Evolutionary conservation across 2,888 invertebrate genomes (phyloP), one percentile per base, ranked within the genome.

Genomic region (Machimus atricapillus): DNA sequence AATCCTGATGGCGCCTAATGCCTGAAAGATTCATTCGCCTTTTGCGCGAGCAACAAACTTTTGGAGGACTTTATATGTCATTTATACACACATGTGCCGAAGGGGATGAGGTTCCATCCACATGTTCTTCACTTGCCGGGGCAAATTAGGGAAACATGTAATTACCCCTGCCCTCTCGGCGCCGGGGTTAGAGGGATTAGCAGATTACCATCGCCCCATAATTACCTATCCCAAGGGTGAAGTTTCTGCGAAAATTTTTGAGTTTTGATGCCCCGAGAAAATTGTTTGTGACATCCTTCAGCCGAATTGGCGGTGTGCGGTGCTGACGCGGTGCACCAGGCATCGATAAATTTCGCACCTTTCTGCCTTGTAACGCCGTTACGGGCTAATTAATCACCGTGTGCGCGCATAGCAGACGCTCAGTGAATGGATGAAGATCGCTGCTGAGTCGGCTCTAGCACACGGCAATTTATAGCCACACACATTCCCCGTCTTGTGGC

Each of bases 261-360:
- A 66, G 14, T 66, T 66, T 27, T 66, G 66, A 66, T 19, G 6
- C 6, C 6, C 52, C 4, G 19, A 16, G 52, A 52, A 66, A 66
- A 66, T 66, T 66, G 19, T 27, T 19, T 66, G 66, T 66, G 66
- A 66, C 58, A 58, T 1, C 9, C 58, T 58, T 58, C 23, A 58
- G 16, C 46, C 46, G 2, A 52, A 16, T n/a, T 52, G 52, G n/a
- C 7, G 52, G n/a, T n/a, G 52, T 40, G 43, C 16, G 43, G 43
- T n/a, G 56, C n/a, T 19, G 19, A n/a, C 9, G 56, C 12, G 19
- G 66, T 66, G 66, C 27, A 52, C 66, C 66, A 27, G 66, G 52
- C 23, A 46, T 46, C 79, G 79, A 79, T 79, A 79, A 79, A 79
- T 79, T 79, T 31, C 52, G 23, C 52, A 79, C 79, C 79, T 79